Evolutionary conservation across 2,888 invertebrate species (phyloP), one percentile per base, ranked within the genome.

Genomic region (Sesia apiformis): DNA sequence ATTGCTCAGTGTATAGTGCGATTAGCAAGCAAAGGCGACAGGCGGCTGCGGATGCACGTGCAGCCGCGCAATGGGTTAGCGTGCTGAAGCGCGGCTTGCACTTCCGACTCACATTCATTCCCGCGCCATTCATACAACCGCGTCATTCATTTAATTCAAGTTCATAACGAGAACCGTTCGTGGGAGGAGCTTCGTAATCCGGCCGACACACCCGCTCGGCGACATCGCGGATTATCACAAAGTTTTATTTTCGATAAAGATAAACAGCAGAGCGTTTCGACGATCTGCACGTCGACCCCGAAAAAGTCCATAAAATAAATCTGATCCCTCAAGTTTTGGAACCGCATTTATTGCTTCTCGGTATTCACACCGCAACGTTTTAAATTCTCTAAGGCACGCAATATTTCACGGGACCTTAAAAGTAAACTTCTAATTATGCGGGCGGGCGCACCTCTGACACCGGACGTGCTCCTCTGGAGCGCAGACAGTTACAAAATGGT

Each of bases 41-140:
- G 7, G n/a, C 46, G 46, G 65, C 58, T 61, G 68, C 77, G 80
- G 77, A 78, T 74, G 78, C 77, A 78, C 78, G 76, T 78, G 81
- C 76, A 72, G 62, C 58, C 58, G 62, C 70, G 74, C 75, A 75
- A 78, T 75, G 74, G 74, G 68, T 79, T 79, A 76, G 84, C 82
- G 83, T 79, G 78, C 78, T 75, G 79, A 74, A 78, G 73, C 78
- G 72, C 74, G 67, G 69, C 72, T 71, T 79, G 79, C 79, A 82
- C 83, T 86, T 87, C 87, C 86, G 85, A 84, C 81, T 81, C 83
- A 70, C 83, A 84, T 83, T 83, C 84, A 84, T 80, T 81, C 82
- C 79, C 82, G 78, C 83, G 78, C 84, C 86, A 87, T 87, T 87
- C 86, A 87, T 82, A 84, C 81, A 84, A 84, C 76, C 74, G 80